These are phyloP conservation scores for Caenorhabditis auriculariae DNA, from an alignment of 2,888 invertebrate species.

Conservation along the genomic window DNA sequence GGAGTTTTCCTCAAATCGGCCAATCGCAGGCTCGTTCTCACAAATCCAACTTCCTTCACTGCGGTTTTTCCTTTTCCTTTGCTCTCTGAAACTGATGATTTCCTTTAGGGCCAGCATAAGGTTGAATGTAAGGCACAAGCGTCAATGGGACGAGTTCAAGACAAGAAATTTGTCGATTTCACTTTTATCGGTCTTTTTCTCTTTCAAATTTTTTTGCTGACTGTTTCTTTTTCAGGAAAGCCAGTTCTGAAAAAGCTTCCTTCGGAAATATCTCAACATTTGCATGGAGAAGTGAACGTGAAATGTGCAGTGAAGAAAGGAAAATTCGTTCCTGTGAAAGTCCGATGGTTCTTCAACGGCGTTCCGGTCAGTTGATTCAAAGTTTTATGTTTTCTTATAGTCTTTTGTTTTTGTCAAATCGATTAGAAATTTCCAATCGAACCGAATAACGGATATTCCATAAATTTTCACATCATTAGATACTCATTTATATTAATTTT, in stretches of 20 bases:
- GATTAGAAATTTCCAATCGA: too few species aligned
- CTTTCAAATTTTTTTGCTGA: neutral
- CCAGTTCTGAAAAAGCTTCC: constrained; percentile 20
- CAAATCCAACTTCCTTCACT: constrained; percentile 23
- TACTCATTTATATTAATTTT: too few species aligned
- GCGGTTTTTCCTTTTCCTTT: neutral
- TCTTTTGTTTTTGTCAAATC: too few species aligned
- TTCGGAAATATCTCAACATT: constrained; percentile 8
- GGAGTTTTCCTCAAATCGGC: constrained; percentile 15
- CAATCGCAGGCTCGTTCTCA: constrained; percentile 11
- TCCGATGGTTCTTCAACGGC: constrained; percentile 30
- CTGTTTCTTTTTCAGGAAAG: neutral
- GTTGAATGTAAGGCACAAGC: constrained; percentile 41
- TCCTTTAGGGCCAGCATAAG: constrained; percentile 25
- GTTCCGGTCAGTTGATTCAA: constrained; percentile 16
- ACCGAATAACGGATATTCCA: too few species aligned
- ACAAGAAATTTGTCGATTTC: constrained; percentile 27
- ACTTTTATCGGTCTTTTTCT: constrained; percentile 24
- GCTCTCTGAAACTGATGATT: neutral
- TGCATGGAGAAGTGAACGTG: constrained; percentile 12
- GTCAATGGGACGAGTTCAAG: constrained; percentile 33
- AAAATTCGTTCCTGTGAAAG: constrained; percentile 5
- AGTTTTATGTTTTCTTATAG: too few species aligned
- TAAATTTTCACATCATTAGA: too few species aligned
- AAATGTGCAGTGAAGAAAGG: constrained; percentile 21